Percentiles rank a stretch among this genome's conserved stretches.
Conservation (phyloP, 92 coral and sea anemone genomes). For the Porites cylindrica region DNA sequence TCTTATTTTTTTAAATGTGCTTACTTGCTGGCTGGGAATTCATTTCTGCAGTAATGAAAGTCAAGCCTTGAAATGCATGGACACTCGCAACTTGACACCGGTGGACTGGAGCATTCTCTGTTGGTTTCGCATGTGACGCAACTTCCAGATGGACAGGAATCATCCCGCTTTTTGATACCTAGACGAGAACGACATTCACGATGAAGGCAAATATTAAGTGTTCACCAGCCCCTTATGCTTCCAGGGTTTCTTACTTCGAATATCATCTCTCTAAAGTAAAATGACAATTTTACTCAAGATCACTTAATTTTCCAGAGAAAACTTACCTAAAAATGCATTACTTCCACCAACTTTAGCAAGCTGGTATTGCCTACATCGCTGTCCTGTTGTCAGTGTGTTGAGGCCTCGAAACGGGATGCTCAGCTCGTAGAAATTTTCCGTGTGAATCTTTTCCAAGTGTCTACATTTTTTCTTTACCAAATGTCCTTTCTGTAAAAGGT, state of each 20-base stretch:
- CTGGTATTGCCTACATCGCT: slow-evolving; percentile 51
- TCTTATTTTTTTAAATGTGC: background rate
- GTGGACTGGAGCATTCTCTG: slow-evolving; percentile 26
- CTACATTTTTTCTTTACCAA: slow-evolving; percentile 56
- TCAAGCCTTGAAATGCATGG: slow-evolving; percentile 55
- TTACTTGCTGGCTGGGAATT: slow-evolving; percentile 66
- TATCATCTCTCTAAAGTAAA: too few relatives aligned
- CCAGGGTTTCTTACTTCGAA: too few relatives aligned
- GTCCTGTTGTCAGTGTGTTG: slow-evolving; percentile 23
- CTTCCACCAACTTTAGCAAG: slow-evolving; percentile 29
- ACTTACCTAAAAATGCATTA: slow-evolving; percentile 59
- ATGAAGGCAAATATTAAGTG: too few relatives aligned
- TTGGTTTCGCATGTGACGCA: slow-evolving; percentile 38
- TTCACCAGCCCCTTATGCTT: background rate
- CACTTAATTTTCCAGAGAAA: too few relatives aligned
- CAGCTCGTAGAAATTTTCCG: slow-evolving; percentile 58
- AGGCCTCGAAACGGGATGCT: slow-evolving; percentile 27
- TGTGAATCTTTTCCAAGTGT: slow-evolving; percentile 45
- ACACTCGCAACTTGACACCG: slow-evolving; percentile 51
- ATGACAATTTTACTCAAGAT: background rate
- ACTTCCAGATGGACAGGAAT: slow-evolving; percentile 5
- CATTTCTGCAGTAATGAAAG: slow-evolving; percentile 59
- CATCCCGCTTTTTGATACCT: slow-evolving; percentile 51
- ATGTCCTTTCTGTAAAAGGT: slow-evolving; percentile 51
- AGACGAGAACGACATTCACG: background rate